Evolutionary conservation across 2,888 invertebrate species (phyloP).

Genomic region (Acleris laterana): DNA sequence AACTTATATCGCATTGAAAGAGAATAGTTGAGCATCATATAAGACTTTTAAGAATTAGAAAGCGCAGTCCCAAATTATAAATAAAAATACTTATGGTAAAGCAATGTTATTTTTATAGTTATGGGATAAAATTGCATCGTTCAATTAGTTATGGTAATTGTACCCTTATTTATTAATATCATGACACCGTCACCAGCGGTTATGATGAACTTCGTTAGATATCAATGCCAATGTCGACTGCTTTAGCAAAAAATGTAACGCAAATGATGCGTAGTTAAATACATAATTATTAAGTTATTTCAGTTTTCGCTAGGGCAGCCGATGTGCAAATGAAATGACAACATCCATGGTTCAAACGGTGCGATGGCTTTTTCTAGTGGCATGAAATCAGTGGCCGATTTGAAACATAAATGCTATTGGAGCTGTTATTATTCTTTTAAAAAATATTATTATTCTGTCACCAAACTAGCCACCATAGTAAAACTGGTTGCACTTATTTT

Average conservation of each 20-base stretch:
- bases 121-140: conserved; percentile 32
- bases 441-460: conserved; percentile 10
- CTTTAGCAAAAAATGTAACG: no score
- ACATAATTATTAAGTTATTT: no score
- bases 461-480: conserved; percentile 25
- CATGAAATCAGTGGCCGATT: conserved; percentile 6
- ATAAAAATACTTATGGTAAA: conserved; percentile 51
- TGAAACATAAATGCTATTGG: conserved; percentile 26
- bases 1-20: no score
- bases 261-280: no score
- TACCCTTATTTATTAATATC: conserved; percentile 23
- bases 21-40: neutral
- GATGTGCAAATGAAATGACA: conserved; percentile 32
- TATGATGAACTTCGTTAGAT: conserved; percentile 24
- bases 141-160: conserved; percentile 39
- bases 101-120: conserved; percentile 46
- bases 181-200: conserved; percentile 35
- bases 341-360: conserved; percentile 41
- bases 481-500: conserved; percentile 23
- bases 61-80: conserved; percentile 32
- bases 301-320: no score
- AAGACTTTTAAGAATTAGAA: conserved; percentile 32
- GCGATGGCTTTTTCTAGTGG: conserved; percentile 12
- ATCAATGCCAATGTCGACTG: neutral
- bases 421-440: conserved; percentile 13